phyloP scores from a whole-genome alignment of 2,888 invertebrate species.

The Prosapia bicincta region DNA sequence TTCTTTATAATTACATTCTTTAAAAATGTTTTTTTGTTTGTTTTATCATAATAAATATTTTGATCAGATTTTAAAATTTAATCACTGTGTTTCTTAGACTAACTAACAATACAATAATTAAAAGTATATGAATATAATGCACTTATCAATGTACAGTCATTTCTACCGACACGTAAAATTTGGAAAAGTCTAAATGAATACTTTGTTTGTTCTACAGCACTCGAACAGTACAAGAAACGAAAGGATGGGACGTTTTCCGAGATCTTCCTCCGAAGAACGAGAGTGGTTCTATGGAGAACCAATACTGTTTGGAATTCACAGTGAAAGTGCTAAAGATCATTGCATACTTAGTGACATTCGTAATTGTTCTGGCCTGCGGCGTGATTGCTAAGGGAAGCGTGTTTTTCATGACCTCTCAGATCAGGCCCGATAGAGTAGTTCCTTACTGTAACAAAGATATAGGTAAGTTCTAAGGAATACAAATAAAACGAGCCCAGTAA shows the following conservation, averaged over 20 bases:
- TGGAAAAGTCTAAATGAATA: too few relatives aligned
- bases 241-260: conserved; percentile 97
- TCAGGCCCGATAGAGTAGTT: conserved; percentile 70
- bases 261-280: conserved; percentile 86
- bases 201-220: conserved; percentile 59
- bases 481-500: too few relatives aligned
- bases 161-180: too few relatives aligned
- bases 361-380: conserved; percentile 78
- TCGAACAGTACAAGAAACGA: conserved; percentile 79
- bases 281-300: conserved; percentile 84
- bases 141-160: too few relatives aligned
- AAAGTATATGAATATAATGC: too few relatives aligned
- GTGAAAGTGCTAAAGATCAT: conserved; percentile 79
- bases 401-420: conserved; percentile 89
- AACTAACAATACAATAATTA: too few relatives aligned
- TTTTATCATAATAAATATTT: too few relatives aligned
- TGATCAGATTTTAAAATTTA: too few relatives aligned
- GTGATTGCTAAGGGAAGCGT: conserved; percentile 86
- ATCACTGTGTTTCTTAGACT: too few relatives aligned
- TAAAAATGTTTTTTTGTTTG: too few relatives aligned
- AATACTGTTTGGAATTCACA: conserved; percentile 80
- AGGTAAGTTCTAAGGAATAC: conserved; percentile 63
- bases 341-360: conserved; percentile 81
- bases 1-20: too few relatives aligned
- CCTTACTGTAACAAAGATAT: conserved; percentile 81